phyloP scores from a whole-genome alignment of 2,113 vertebrate genomes.

The Recurvirostra avosetta region DNA sequence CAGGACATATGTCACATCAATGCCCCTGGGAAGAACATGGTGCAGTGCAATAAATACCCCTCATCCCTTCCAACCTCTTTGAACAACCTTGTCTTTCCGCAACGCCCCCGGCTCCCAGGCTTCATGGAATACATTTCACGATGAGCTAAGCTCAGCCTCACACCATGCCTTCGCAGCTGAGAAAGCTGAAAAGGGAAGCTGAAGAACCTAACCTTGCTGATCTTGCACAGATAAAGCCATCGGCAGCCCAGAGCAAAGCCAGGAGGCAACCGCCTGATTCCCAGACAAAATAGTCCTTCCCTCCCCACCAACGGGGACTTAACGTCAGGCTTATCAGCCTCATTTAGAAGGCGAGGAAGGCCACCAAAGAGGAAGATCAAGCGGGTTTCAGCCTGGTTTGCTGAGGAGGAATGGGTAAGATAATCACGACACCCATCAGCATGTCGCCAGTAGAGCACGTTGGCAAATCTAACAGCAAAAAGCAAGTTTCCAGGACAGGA shows the following conservation, averaged over 20 bases:
- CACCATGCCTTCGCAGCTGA: not conserved
- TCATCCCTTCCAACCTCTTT: not conserved
- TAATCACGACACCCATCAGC: not conserved
- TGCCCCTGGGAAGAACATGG: not conserved
- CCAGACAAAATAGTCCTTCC: not conserved
- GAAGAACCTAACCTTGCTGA: conserved; percentile 26
- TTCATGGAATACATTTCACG: conserved; percentile 11
- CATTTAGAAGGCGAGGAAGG: not conserved
- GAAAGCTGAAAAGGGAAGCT: conserved; percentile 27
- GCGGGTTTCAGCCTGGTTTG: not conserved
- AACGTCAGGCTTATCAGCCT: not conserved
- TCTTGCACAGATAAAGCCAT: not conserved
- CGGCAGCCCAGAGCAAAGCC: not conserved
- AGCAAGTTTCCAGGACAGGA: not conserved
- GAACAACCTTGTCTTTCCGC: conserved; percentile 35
- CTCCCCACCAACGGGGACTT: not conserved
- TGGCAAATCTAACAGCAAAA: not conserved
- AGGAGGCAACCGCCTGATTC: not conserved
- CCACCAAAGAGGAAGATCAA: not conserved
- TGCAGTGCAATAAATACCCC: not conserved
- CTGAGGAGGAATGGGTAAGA: not conserved
- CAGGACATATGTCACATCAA: not conserved
- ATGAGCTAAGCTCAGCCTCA: conserved; percentile 41
- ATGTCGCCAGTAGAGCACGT: not conserved
- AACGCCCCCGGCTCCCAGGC: not conserved